These are phyloP conservation scores for Rousettus madagascariensis DNA, from an alignment of 2,797 vertebrate genomes.

Conservation along the genomic window DNA sequence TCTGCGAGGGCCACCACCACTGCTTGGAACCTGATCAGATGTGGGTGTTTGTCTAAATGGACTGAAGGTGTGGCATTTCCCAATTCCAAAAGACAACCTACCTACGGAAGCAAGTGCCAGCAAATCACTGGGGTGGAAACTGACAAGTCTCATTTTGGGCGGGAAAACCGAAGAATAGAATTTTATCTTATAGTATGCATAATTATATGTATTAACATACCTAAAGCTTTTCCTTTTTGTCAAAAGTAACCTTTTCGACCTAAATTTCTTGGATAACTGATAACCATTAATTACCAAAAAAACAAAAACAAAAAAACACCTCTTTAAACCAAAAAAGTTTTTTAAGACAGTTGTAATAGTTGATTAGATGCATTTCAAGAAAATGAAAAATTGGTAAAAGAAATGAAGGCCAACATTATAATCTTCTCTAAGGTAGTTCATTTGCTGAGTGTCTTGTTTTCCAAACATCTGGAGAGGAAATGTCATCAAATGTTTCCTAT, in stretches of 20 bases:
- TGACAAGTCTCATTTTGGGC: neutral
- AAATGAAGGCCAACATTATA: conserved; percentile 22
- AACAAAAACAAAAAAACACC: neutral
- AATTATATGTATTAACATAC: neutral
- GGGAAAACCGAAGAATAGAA: neutral
- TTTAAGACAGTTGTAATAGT: neutral
- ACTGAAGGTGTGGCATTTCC: neutral
- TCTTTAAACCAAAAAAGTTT: neutral
- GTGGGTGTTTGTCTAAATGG: neutral
- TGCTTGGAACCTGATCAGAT: neutral
- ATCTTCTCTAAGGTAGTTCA: conserved; percentile 10
- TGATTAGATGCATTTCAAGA: conserved; percentile 2
- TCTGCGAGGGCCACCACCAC: neutral
- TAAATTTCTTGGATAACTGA: conserved; percentile 17
- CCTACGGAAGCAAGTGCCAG: neutral
- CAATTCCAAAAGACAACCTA: neutral
- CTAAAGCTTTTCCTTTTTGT: neutral
- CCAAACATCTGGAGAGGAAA: neutral
- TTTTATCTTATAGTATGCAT: neutral
- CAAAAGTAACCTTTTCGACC: neutral
- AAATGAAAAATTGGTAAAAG: conserved; percentile 34
- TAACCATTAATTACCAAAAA: neutral
- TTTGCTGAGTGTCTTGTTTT: conserved; percentile 22
- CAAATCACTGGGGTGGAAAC: neutral
- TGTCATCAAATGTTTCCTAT: neutral